Percentiles rank a stretch among this genome's conserved stretches.
phyloP scores from a whole-genome alignment of 92 coral and sea anemone species.

The Anthopleura xanthogrammica region DNA sequence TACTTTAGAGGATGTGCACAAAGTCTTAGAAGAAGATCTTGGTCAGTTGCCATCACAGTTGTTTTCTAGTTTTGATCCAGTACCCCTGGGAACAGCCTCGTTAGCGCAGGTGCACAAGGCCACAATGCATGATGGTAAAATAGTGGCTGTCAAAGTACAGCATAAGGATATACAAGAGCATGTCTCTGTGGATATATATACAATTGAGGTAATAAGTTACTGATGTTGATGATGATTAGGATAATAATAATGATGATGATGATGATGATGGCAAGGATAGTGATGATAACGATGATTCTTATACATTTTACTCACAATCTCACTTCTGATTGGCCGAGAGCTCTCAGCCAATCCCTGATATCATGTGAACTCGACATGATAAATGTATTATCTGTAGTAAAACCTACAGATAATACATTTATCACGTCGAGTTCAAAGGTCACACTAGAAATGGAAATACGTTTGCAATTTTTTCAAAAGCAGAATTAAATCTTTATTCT shows the following conservation, averaged over 20 bases:
- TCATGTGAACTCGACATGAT: too few relatives aligned
- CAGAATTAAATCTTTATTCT: too few relatives aligned
- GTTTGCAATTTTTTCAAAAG: too few relatives aligned
- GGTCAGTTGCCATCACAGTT: conserved; percentile 60
- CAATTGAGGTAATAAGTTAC: conserved; percentile 70
- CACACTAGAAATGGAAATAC: too few relatives aligned
- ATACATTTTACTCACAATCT: too few relatives aligned
- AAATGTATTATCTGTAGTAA: too few relatives aligned
- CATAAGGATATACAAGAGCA: conserved; percentile 92
- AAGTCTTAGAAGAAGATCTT: conserved; percentile 77
- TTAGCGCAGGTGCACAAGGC: conserved; percentile 99
- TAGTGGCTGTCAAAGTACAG: conserved; percentile 95
- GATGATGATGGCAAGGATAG: background rate
- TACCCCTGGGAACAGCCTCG: conserved; percentile 91
- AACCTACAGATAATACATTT: too few relatives aligned
- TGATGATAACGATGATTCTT: too few relatives aligned
- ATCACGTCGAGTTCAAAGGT: too few relatives aligned
- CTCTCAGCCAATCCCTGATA: too few relatives aligned
- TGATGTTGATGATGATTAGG: background rate
- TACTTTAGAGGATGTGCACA: conserved; percentile 58
- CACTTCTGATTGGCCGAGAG: too few relatives aligned
- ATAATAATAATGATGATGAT: background rate
- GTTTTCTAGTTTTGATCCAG: conserved; percentile 72
- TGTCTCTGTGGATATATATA: conserved; percentile 87
- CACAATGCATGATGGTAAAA: conserved; percentile 75